Base-by-base conservation (phyloP, 1,140 invertebrate species). In the Pachyrhynchus sulphureomaculatus region DNA sequence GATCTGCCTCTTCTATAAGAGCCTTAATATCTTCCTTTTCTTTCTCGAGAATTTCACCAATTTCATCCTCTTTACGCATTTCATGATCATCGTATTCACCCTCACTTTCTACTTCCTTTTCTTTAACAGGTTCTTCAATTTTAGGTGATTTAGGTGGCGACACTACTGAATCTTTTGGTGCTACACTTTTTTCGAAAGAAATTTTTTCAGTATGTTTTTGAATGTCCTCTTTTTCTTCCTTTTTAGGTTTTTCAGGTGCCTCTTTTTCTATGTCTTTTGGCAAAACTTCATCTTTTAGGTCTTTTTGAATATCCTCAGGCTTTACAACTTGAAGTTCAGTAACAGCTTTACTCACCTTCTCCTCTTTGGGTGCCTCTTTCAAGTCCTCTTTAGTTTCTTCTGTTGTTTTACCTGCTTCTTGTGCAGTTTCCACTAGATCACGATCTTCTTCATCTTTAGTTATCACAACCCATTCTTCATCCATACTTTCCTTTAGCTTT, bases 391-490 rank as follows among this genome's bases (percentile, higher is more conserved):
- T 10, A 12, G 6, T 34, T 10, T 29, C n/a, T 13, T n/a, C 29
- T 24, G 23, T 21, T 17, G 23, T 26, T 24, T 26, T 12, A 33
- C 9, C 42, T n/a, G 12, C 26, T 41, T 55, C 36, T 12, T 26
- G 2, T 13, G 21, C 36, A 23, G 13, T 49, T 26, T n/a, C 29
- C 26, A 41, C 49, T 26, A 18, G 15, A 47, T 12, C 26, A 29
- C 49, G 13, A n/a, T 65, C 41, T 33, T 52, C 62, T 33, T 51
- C 47, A 12, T 49, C 44, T 49, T 58, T 58, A 5, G 32, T 49
- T 15, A 62, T 39, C 6, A 58, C 47, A 24, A 56, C 61, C 57
- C 44, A 37, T 26, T 60, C 65, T 34, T 69, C 64, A 12, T 65
- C 49, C 5, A 58, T 36, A 33, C 15, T 58, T 33, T 53, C 48